Percentiles rank a stretch among this genome's conserved stretches.
phyloP scores from a whole-genome alignment of 2,888 invertebrate genomes.

The Thelaira solivaga region DNA sequence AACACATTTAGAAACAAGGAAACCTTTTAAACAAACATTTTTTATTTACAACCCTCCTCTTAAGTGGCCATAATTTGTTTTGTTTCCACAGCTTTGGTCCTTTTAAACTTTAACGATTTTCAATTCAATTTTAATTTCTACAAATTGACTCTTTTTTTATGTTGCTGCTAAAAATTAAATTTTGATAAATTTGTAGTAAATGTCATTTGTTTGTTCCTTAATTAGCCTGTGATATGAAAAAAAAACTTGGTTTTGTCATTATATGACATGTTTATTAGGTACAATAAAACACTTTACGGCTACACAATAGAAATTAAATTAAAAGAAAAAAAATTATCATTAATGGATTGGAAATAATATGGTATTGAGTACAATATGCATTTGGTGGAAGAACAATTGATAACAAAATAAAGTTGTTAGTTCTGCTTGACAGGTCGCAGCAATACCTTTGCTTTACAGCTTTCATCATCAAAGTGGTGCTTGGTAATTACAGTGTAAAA shows the following conservation, averaged over 20 bases:
- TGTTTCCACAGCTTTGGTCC: slow-evolving; percentile 10
- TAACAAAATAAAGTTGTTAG: slow-evolving; percentile 56
- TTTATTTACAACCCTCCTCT: not conserved
- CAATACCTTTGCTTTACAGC: too few relatives aligned
- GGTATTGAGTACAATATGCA: slow-evolving; percentile 12
- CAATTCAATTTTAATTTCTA: not conserved
- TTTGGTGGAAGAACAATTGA: slow-evolving; percentile 38
- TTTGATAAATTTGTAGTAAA: slow-evolving; percentile 43
- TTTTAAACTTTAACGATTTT: slow-evolving; percentile 18
- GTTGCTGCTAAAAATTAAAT: not conserved
- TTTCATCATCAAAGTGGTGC: too few relatives aligned
- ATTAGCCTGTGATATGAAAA: slow-evolving; percentile 51
- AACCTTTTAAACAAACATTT: slow-evolving; percentile 5
- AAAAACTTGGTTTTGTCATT: too few relatives aligned
- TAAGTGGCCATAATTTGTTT: slow-evolving; percentile 53
- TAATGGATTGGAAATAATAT: slow-evolving; percentile 14
- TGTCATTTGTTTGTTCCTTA: slow-evolving; percentile 47
- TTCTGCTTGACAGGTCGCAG: slow-evolving; percentile 57
- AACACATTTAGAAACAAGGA: not conserved
- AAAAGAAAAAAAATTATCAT: not conserved
- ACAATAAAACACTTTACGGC: too few relatives aligned
- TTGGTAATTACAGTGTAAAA: too few relatives aligned
- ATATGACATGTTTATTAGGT: too few relatives aligned
- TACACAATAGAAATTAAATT: slow-evolving; percentile 15
- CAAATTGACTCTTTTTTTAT: not conserved